Evolutionary conservation across 1,140 invertebrate genomes (phyloP).

Genomic region (Camponotus pennsylvanicus): DNA sequence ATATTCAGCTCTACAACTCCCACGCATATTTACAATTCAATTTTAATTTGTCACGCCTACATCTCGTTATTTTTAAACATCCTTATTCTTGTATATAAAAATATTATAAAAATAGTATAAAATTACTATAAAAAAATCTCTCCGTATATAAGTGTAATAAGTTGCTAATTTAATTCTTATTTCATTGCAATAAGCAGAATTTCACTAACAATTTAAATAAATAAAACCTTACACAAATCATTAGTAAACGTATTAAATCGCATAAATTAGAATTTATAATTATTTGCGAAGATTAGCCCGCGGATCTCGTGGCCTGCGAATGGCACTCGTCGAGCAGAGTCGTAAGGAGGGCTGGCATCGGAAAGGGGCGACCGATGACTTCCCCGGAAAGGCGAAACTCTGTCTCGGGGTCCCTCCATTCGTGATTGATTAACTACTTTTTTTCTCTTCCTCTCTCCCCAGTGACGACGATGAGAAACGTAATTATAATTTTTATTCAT

Average conservation of each 20-base stretch:
- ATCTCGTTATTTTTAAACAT: background rate
- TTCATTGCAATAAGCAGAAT: background rate
- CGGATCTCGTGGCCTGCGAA: conserved; percentile 19
- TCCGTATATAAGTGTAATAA: background rate
- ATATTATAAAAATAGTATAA: too few relatives aligned
- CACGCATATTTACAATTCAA: conserved; percentile 5
- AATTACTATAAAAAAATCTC: conserved; percentile 1
- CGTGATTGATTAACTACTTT: conserved; percentile 86
- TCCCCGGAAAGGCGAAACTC: conserved; percentile 68
- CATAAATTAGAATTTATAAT: conserved; percentile 40
- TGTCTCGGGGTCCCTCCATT: conserved; percentile 65
- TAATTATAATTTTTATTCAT: conserved; percentile 87
- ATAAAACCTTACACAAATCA: background rate
- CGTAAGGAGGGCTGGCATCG: conserved; percentile 58
- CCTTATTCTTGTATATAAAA: background rate
- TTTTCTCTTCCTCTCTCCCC: conserved; percentile 52
- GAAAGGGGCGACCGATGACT: conserved; percentile 38
- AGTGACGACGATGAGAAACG: conserved; percentile 79
- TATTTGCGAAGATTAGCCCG: conserved; percentile 29
- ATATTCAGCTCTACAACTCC: background rate
- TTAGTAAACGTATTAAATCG: conserved; percentile 18
- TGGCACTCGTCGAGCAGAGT: conserved; percentile 22
- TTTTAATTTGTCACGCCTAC: background rate
- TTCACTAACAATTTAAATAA: background rate
- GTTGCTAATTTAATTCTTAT: background rate